Conservation (phyloP, 2,797 vertebrate species). For the Scomberomorus guttatus region DNA sequence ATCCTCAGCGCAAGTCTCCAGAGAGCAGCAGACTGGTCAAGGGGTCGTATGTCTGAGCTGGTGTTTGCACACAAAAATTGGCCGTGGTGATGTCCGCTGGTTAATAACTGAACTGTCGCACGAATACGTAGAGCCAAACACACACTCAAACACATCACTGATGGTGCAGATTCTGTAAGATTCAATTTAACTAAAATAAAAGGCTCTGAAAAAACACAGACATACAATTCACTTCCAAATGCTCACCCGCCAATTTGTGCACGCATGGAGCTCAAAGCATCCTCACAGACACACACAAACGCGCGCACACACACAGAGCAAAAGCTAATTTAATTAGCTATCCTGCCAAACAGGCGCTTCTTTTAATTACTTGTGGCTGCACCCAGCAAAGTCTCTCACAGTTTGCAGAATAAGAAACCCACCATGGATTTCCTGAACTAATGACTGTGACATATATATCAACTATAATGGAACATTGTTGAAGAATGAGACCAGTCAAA, state of each 20-base stretch:
- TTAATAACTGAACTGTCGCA: constrained; percentile 12
- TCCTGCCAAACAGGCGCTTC: constrained; percentile 73
- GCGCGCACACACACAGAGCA: constrained; percentile 31
- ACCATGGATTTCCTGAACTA: constrained; percentile 63
- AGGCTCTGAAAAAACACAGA: constrained; percentile 28
- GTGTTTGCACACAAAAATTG: constrained; percentile 41
- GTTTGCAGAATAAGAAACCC: constrained; percentile 65
- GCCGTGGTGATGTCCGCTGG: constrained; percentile 1
- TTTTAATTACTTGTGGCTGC: constrained; percentile 83
- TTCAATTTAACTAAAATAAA: constrained; percentile 35
- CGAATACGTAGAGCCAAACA: background rate
- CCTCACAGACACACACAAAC: constrained; percentile 24
- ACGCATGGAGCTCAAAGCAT: constrained; percentile 45
- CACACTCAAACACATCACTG: constrained; percentile 23
- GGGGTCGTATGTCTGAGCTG: constrained; percentile 6
- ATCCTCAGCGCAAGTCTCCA: background rate
- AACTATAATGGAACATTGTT: constrained; percentile 37
- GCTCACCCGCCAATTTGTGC: constrained; percentile 31
- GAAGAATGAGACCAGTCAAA: constrained; percentile 43
- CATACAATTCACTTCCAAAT: constrained; percentile 32
- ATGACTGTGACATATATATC: constrained; percentile 58
- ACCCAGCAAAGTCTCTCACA: constrained; percentile 59
- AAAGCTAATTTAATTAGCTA: constrained; percentile 83
- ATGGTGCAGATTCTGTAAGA: constrained; percentile 16
- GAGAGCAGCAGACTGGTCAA: background rate